Evolutionary conservation across 2,888 invertebrate genomes (phyloP), one percentile per base, ranked within the genome.

Genomic region (Dyspetes luteomarginatus): DNA sequence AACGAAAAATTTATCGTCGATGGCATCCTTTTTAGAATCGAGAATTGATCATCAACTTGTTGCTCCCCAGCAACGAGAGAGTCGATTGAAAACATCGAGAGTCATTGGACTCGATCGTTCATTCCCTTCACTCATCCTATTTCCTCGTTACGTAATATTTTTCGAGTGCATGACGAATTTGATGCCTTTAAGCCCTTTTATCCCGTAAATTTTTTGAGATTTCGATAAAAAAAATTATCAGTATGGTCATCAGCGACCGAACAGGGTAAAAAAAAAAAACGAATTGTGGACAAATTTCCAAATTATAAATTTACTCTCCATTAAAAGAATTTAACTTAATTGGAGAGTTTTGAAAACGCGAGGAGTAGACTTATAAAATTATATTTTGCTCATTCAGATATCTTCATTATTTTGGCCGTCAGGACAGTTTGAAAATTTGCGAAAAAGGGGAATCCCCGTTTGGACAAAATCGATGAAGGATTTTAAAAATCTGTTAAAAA

Each of bases 1-100:
- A 12, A 0, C 41, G 62, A 43, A 69, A 69, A 64, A n/a, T n/a
- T 30, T 52, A 62, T 48, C 69, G 64, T 65, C 77, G 22, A 19
- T 12, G 15, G 36, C 30, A 56, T 67, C 30, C 9, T 55, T 68
- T 50, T 60, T n/a, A n/a, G n/a, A 26, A 19, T 50, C 26, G 64
- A 77, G n/a, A n/a, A n/a, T 69, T 43, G 76, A 71, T 77, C 71
- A 45, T 77, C 64, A 64, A 64, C 77, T 64, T 56, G 71, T 56
- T 36, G 69, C 55, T 76, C 26, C 45, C 36, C 9, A 36, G 36
- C 7, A 36, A 36, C 12, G 30, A 28, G 56, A 17, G 24, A n/a
- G 55, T 28, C 73, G 64, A 71, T 56, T 45, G 56, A 17, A 52
- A 48, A 15, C 62, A 71, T 64, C 74, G 71, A 79, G 58, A 71